Conservation (phyloP, 2,888 invertebrate species). For the Andrena haemorrhoa region DNA sequence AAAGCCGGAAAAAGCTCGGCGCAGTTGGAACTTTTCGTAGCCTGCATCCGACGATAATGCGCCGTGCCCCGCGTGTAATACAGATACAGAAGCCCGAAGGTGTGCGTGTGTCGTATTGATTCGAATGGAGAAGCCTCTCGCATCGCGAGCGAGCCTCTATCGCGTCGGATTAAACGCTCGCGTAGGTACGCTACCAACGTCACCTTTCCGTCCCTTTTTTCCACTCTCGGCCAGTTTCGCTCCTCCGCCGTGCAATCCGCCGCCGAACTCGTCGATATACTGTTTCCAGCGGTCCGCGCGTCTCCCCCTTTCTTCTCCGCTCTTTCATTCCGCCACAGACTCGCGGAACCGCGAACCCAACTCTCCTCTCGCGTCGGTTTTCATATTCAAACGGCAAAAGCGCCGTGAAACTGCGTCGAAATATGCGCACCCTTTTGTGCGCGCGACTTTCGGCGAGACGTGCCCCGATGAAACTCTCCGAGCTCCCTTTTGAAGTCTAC, state of each 20-base stretch:
- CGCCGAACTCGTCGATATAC: slow-evolving; percentile 37
- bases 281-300: background rate
- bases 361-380: background rate
- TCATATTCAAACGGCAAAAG: background rate
- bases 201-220: slow-evolving; percentile 58
- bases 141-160: slow-evolving; percentile 74
- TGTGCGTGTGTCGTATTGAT: slow-evolving; percentile 81
- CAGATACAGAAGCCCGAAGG: slow-evolving; percentile 57
- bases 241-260: slow-evolving; percentile 13
- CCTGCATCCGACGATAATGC: slow-evolving; percentile 49
- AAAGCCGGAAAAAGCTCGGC: background rate
- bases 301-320: slow-evolving; percentile 4
- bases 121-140: slow-evolving; percentile 83
- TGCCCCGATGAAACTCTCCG: background rate
- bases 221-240: slow-evolving; percentile 17
- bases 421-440: background rate
- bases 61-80: slow-evolving; percentile 43
- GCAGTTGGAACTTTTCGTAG: slow-evolving; percentile 25
- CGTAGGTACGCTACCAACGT: slow-evolving; percentile 70
- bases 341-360: background rate
- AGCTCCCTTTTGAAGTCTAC: background rate
- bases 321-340: slow-evolving; percentile 3
- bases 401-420: background rate
- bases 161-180: slow-evolving; percentile 78
- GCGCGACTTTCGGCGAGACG: background rate